These are phyloP conservation scores for Acanthurus tractus DNA, from an alignment of 2,797 vertebrate genomes.

Conservation along the genomic window DNA sequence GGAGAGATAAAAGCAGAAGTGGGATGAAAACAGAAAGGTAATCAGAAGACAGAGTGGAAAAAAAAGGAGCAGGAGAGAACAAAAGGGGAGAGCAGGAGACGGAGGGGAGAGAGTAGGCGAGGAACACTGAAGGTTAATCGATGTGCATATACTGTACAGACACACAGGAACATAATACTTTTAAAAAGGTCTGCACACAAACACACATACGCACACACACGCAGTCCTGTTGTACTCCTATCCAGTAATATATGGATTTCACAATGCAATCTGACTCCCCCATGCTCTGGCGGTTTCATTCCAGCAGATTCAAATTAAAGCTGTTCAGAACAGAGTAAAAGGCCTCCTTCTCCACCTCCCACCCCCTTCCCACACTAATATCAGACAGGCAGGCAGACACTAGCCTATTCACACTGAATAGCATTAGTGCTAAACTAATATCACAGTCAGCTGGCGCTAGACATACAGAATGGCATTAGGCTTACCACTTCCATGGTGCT, in stretches of 20 bases:
- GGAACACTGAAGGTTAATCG: slow-evolving; percentile 69
- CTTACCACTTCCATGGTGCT: slow-evolving; percentile 62
- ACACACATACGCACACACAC: slow-evolving; percentile 32
- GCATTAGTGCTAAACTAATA: slow-evolving; percentile 84
- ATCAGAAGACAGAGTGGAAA: slow-evolving; percentile 18
- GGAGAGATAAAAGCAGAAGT: slow-evolving; percentile 28
- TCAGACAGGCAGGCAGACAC: slow-evolving; percentile 76
- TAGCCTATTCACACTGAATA: slow-evolving; percentile 79
- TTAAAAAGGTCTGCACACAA: slow-evolving; percentile 52
- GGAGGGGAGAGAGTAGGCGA: slow-evolving; percentile 29
- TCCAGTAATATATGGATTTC: slow-evolving; percentile 77
- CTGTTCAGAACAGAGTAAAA: slow-evolving; percentile 77
- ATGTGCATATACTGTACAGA: slow-evolving; percentile 63
- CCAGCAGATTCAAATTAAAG: slow-evolving; percentile 83
- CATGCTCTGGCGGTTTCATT: slow-evolving; percentile 78
- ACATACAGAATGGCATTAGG: slow-evolving; percentile 77
- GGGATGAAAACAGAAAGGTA: slow-evolving; percentile 38
- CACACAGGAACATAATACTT: slow-evolving; percentile 56
- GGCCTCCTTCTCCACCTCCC: slow-evolving; percentile 48
- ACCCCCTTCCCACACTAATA: slow-evolving; percentile 67
- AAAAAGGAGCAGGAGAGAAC: slow-evolving; percentile 16
- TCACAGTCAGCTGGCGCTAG: slow-evolving; percentile 77
- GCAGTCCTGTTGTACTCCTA: slow-evolving; percentile 35
- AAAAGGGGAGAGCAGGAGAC: slow-evolving; percentile 25
- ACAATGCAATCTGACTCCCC: slow-evolving; percentile 79